phyloP scores from a whole-genome alignment of 2,797 vertebrate species.

The Anniella stebbinsi region DNA sequence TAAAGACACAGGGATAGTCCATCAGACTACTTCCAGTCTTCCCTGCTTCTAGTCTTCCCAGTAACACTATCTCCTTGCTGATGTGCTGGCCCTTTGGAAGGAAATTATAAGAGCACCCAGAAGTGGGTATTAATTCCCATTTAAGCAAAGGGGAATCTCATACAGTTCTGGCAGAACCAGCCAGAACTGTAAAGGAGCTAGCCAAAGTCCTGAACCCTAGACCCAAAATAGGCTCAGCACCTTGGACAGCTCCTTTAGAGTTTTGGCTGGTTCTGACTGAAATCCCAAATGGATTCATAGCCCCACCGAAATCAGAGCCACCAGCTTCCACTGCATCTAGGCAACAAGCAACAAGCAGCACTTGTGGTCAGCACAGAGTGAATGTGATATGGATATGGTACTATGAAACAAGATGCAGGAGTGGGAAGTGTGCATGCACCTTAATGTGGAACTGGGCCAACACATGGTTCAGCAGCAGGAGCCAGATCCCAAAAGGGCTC shows the following conservation, averaged over 20 bases:
- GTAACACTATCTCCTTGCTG: constrained; percentile 61
- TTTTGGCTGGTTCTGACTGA: no score
- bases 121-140: constrained; percentile 70
- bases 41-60: constrained; percentile 23
- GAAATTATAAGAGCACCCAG: constrained; percentile 70
- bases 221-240: no score
- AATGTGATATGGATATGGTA: neutral
- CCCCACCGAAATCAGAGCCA: no score
- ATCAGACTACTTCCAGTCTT: no score
- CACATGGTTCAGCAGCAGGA: neutral
- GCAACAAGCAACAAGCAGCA: constrained; percentile 58
- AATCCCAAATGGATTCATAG: no score
- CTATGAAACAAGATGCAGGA: neutral
- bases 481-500: neutral
- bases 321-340: neutral
- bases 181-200: no score
- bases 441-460: neutral
- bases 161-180: no score
- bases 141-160: constrained; percentile 15
- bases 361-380: neutral
- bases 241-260: no score
- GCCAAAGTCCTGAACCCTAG: no score
- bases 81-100: constrained; percentile 64
- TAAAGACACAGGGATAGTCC: neutral
- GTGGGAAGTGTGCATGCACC: neutral